Conservation (phyloP, 2,888 invertebrate genomes). For the Phorcus lineatus region DNA sequence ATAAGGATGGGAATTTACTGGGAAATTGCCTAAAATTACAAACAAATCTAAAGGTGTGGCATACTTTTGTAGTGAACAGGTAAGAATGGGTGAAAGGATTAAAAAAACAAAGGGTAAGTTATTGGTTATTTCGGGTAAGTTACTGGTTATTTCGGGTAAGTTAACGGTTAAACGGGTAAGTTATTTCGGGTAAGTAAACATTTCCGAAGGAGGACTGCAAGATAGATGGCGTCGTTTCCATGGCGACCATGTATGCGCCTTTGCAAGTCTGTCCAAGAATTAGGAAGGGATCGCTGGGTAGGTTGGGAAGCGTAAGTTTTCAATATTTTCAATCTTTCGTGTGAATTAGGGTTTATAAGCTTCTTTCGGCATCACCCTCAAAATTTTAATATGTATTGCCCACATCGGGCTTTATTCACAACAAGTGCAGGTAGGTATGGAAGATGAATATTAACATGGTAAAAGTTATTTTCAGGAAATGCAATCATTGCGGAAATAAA, state of each 20-base stretch:
- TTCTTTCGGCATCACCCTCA: no score
- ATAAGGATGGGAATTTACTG: neutral
- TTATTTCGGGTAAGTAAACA: conserved; percentile 17
- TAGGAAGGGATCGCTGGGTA: conserved; percentile 13
- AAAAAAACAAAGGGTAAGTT: no score
- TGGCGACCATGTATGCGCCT: conserved; percentile 21
- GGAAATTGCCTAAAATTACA: neutral
- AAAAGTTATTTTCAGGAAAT: neutral
- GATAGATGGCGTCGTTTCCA: conserved; percentile 25
- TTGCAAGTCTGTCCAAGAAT: conserved; percentile 19
- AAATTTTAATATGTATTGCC: no score
- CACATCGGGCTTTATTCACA: no score
- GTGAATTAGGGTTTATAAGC: neutral
- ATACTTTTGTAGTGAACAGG: neutral
- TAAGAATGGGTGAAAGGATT: neutral
- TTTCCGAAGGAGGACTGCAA: conserved; percentile 3
- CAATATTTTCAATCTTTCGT: conserved; percentile 19
- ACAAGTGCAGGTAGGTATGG: no score
- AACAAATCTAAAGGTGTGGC: neutral
- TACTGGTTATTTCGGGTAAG: neutral
- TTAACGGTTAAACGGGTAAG: neutral
- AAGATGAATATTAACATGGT: no score
- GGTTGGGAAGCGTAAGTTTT: conserved; percentile 14
- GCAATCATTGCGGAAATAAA: neutral
- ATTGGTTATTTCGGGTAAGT: neutral